Percentiles rank a stretch among this genome's conserved stretches.
Conservation (phyloP, 2,113 vertebrate species). For the Rhinolophus sinicus region DNA sequence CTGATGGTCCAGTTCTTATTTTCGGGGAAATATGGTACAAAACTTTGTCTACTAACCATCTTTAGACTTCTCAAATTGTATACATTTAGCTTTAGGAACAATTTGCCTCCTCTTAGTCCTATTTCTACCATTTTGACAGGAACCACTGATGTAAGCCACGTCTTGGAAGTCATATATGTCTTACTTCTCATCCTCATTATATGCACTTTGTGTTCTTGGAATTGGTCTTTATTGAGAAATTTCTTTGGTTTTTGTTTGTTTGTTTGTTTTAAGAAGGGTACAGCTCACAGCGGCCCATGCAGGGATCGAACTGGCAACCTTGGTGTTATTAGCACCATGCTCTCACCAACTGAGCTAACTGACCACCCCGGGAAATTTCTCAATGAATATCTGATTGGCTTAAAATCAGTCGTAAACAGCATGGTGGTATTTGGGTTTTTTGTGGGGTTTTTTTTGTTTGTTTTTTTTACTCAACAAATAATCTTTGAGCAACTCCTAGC, state of each 20-base stretch:
- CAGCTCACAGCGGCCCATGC: too few relatives aligned
- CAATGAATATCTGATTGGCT: not conserved
- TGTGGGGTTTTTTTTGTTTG: not conserved
- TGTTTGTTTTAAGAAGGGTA: too few relatives aligned
- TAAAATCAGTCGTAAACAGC: not conserved
- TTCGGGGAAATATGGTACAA: too few relatives aligned
- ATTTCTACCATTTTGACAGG: not conserved
- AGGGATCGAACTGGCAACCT: too few relatives aligned
- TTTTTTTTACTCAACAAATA: not conserved
- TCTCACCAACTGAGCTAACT: too few relatives aligned
- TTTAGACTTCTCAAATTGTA: not conserved
- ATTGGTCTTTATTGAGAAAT: not conserved
- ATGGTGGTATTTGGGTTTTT: not conserved
- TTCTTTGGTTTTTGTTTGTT: not conserved
- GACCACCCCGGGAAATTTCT: not conserved
- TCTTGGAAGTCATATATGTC: not conserved
- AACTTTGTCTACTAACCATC: not conserved
- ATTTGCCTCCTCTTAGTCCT: not conserved
- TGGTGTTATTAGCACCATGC: too few relatives aligned
- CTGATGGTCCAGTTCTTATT: too few relatives aligned
- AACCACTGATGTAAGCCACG: too few relatives aligned
- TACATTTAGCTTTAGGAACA: not conserved
- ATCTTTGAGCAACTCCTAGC: not conserved
- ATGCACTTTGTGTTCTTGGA: not conserved
- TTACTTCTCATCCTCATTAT: not conserved